Conservation (phyloP, 2,797 vertebrate species). For the Dryobates pubescens region DNA sequence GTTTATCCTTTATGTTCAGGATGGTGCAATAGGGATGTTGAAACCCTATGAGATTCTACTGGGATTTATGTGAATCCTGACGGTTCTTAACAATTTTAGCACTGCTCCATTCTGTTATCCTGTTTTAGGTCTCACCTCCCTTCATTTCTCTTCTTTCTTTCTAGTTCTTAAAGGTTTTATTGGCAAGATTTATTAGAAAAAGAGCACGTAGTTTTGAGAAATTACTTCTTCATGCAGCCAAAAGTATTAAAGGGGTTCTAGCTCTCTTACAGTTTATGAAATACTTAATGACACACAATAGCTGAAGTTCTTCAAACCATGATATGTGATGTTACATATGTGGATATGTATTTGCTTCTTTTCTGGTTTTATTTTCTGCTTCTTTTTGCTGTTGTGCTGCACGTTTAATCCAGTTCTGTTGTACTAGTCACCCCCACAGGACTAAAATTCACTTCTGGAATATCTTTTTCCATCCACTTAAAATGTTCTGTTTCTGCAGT, state of each 20-base stretch:
- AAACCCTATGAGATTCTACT: background rate
- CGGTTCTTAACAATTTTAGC: background rate
- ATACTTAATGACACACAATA: background rate
- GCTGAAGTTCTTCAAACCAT: background rate
- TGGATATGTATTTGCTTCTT: background rate
- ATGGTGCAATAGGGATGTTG: background rate
- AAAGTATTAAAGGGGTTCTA: background rate
- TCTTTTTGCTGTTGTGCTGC: background rate
- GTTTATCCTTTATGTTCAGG: background rate
- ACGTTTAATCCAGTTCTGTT: background rate
- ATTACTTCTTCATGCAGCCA: background rate
- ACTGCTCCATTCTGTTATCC: background rate
- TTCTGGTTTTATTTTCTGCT: background rate
- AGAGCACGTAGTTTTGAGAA: background rate
- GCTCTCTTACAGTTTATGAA: background rate
- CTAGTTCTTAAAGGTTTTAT: background rate
- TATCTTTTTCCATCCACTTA: background rate
- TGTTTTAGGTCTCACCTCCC: background rate
- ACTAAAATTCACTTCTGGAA: background rate
- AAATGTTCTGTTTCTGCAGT: background rate
- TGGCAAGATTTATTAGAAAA: background rate
- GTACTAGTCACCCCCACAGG: background rate
- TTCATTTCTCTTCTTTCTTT: background rate
- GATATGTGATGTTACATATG: background rate
- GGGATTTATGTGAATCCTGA: background rate